Conservation (phyloP, 2,113 vertebrate species). For the Petaurus breviceps region DNA sequence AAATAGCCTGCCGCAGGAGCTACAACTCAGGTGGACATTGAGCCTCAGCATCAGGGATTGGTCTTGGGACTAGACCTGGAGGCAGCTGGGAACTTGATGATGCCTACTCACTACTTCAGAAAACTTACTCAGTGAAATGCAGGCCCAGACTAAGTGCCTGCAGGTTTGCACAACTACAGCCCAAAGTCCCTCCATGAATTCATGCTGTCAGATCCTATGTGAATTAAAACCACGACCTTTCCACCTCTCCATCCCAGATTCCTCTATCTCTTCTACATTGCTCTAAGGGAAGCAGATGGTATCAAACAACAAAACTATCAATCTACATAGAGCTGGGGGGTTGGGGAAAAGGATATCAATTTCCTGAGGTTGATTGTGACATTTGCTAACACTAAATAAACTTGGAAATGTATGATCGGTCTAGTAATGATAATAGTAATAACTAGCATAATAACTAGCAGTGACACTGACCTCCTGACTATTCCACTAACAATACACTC, state of each 20-base stretch:
- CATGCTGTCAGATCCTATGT: not conserved
- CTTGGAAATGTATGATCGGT: not conserved
- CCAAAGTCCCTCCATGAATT: constrained; percentile 27
- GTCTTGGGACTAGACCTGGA: constrained; percentile 2
- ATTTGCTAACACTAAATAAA: not conserved
- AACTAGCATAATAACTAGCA: not conserved
- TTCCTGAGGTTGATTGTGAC: constrained; percentile 8
- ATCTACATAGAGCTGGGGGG: not conserved
- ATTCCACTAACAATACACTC: not conserved
- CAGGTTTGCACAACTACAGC: not conserved
- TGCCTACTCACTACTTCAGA: not conserved
- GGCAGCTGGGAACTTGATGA: not conserved
- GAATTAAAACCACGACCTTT: constrained; percentile 23
- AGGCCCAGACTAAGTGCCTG: not conserved
- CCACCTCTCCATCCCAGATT: not conserved
- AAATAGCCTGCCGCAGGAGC: not conserved
- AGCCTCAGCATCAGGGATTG: not conserved
- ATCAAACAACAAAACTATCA: constrained; percentile 45
- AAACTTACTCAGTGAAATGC: not conserved
- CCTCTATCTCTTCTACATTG: constrained; percentile 23
- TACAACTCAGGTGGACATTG: not conserved
- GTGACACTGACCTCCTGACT: not conserved
- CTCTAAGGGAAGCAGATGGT: constrained; percentile 33
- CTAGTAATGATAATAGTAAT: not conserved
- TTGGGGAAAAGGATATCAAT: not conserved